Conservation (phyloP, 1,140 invertebrate genomes). For the Orussus abietinus region DNA sequence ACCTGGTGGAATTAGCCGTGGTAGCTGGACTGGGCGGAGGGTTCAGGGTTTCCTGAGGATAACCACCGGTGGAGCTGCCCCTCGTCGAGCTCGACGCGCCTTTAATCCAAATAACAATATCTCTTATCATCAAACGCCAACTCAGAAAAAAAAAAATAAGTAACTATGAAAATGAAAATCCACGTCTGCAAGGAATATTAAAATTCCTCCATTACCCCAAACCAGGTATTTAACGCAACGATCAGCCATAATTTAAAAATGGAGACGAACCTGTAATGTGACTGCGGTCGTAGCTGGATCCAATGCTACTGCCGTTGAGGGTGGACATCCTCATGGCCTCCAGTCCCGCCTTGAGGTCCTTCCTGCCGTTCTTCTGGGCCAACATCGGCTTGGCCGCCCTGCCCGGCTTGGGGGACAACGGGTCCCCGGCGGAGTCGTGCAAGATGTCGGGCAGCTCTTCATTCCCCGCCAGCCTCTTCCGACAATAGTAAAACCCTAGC, state of each 20-base stretch:
- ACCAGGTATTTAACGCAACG: too few species aligned
- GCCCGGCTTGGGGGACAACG: slow-evolving; percentile 54
- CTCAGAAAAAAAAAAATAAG: too few species aligned
- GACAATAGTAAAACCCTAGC: slow-evolving; percentile 46
- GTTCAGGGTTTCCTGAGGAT: slow-evolving; percentile 80
- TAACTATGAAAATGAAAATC: too few species aligned
- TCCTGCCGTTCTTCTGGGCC: slow-evolving; percentile 48
- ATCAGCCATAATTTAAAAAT: too few species aligned
- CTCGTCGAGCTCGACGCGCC: slow-evolving; percentile 76
- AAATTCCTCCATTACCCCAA: too few species aligned
- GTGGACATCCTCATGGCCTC: slow-evolving; percentile 65
- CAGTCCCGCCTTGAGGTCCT: slow-evolving; percentile 49
- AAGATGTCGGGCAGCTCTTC: slow-evolving; percentile 51
- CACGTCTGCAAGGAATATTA: too few species aligned
- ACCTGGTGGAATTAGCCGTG: slow-evolving; percentile 58
- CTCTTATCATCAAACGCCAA: too few species aligned
- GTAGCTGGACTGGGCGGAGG: slow-evolving; percentile 87
- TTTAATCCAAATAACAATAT: slow-evolving; percentile 16
- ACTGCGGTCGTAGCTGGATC: slow-evolving; percentile 70
- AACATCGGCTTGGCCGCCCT: slow-evolving; percentile 42
- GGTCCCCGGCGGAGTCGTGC: slow-evolving; percentile 61
- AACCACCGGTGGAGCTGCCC: slow-evolving; percentile 56
- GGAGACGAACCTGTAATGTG: slow-evolving; percentile 62
- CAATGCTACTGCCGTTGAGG: slow-evolving; percentile 59
- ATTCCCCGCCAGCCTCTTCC: slow-evolving; percentile 49